Base-by-base conservation (phyloP, 2,797 vertebrate species). In the Catharus ustulatus region DNA sequence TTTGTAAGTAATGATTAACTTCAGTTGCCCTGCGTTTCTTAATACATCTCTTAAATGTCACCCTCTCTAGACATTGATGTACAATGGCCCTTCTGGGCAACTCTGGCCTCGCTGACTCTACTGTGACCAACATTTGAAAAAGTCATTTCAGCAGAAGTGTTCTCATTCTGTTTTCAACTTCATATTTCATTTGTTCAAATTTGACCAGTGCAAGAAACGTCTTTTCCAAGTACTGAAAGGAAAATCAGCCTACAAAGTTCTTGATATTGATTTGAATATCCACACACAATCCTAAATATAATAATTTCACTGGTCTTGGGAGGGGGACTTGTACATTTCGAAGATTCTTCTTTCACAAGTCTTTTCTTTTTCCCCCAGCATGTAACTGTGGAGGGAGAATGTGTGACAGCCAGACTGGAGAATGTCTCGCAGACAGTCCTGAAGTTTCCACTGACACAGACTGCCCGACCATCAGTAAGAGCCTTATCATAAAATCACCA, bases 351-450 rank as follows among this genome's bases (percentile, higher is more conserved):
- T 62, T 69, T 84, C 63, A 84, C 59, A 84, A 63, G 78, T 88
- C 57, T 66, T 64, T 94, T 93, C 62, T 77, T 94, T 95, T 82
- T 86, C 26, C 84, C 64, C 38, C 93, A 99, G 99, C 98, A 91
- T 99, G 99, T 92, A 97, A 98, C 84, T 99, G 99, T 95, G 97
- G 98, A 79, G 98, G 98, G 6, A 98, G 98, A 46, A 98, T 98
- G 76, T 99, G 99, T 96, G 98, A 99, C 92, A 98, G 98, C 87
- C 97, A 98, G 78, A 99, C 99, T 13, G 99, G 99, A 96, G 98
- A 99, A 87, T 99, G 99, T 94, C 95, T 99, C 3, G 92, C 97
- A 68, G 98, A 99, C 94, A 97, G 98, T 51, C 97, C 97, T 85
- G 95, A 98, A 87, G 68, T 62, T 92, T 97, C 98, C 88, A 96